A percentile compares a stretch with the other conserved stretches of the same genome.
phyloP scores from a whole-genome alignment of 2,113 vertebrate species.

The Peucedramus taeniatus region DNA sequence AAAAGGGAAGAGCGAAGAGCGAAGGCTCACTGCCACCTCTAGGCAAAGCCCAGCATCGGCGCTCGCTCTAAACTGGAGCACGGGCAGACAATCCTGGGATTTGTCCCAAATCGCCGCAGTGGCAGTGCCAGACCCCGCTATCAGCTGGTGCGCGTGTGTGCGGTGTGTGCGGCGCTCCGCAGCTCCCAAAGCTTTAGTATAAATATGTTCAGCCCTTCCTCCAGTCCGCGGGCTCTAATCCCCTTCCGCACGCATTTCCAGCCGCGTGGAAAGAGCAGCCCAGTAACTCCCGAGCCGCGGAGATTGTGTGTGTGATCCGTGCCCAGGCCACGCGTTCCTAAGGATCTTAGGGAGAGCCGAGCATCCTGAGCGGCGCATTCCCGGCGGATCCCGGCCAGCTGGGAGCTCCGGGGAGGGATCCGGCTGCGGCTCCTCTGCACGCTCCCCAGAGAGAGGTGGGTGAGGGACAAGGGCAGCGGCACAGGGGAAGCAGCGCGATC shows the following conservation, averaged over 20 bases:
- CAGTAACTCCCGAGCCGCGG: neutral
- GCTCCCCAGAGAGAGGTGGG: neutral
- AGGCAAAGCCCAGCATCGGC: constrained; percentile 17
- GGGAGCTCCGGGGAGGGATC: neutral
- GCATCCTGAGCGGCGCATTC: neutral
- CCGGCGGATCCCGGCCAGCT: neutral
- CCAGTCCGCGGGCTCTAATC: constrained; percentile 35
- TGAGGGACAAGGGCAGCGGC: neutral
- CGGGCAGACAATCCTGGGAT: constrained; percentile 39
- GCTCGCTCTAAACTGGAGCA: constrained; percentile 36
- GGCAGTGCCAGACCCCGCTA: constrained; percentile 37
- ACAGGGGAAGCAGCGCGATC: neutral
- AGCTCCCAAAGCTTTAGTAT: constrained; percentile 29
- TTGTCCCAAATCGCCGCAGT: constrained; percentile 49
- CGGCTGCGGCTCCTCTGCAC: neutral
- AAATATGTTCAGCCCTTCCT: constrained; percentile 44
- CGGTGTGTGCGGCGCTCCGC: neutral
- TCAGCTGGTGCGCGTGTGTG: neutral
- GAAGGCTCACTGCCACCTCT: constrained; percentile 75
- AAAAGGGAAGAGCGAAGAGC: constrained; percentile 60
- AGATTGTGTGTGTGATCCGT: neutral
- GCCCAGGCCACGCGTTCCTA: neutral
- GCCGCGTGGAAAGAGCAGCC: neutral
- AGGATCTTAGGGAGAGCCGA: neutral
- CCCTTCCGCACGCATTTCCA: neutral